phyloP scores from a whole-genome alignment of 1,140 invertebrate species.

The Helicoverpa armigera region DNA sequence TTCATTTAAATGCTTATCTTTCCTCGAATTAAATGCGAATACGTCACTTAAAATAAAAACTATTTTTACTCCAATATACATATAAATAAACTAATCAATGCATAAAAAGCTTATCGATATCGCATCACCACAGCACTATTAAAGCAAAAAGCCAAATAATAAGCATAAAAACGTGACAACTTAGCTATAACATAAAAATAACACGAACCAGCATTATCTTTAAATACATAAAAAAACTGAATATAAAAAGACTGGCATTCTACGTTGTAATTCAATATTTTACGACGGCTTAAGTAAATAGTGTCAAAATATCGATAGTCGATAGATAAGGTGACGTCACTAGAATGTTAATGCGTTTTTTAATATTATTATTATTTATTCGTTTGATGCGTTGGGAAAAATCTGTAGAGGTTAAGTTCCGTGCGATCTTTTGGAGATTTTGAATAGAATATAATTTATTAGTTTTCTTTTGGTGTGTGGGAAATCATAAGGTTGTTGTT shows the following conservation, averaged over 20 bases:
- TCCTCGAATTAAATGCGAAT: too few species aligned
- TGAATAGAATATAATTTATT: too few species aligned
- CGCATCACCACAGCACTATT: background rate
- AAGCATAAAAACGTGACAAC: slow-evolving; percentile 17
- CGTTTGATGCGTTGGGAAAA: slow-evolving; percentile 7
- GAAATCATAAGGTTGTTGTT: too few species aligned
- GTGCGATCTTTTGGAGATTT: slow-evolving; percentile 18
- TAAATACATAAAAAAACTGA: slow-evolving; percentile 18
- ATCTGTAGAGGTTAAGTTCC: slow-evolving; percentile 10
- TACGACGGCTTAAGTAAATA: slow-evolving; percentile 53
- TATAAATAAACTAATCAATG: background rate
- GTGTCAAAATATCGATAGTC: slow-evolving; percentile 19
- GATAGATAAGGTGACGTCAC: slow-evolving; percentile 34
- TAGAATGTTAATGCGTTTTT: slow-evolving; percentile 7
- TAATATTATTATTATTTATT: slow-evolving; percentile 35
- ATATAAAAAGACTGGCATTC: slow-evolving; percentile 42
- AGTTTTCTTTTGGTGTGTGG: too few species aligned
- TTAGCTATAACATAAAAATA: slow-evolving; percentile 30
- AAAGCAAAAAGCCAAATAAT: background rate
- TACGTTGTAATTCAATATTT: slow-evolving; percentile 52
- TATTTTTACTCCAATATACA: too few species aligned
- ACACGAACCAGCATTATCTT: slow-evolving; percentile 34
- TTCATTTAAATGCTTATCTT: too few species aligned
- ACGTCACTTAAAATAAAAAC: too few species aligned
- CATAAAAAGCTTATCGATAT: background rate